These are phyloP conservation scores for Galaxea fascicularis DNA, from an alignment of 92 coral and sea anemone species.

Conservation along the genomic window DNA sequence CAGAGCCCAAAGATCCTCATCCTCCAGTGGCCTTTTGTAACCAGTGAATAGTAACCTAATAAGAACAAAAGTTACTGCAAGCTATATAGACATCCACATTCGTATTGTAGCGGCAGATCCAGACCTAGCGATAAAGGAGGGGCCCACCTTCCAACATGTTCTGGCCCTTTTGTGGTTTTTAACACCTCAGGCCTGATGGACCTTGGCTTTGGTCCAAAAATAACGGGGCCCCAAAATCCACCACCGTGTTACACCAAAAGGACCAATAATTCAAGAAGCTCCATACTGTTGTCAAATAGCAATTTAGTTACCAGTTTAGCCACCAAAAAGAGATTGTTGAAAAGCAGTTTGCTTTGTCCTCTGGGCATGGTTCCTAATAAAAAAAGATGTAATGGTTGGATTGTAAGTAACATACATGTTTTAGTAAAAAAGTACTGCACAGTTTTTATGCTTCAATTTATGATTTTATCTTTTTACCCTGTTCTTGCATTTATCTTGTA, in stretches of 20 bases:
- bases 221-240: too few species aligned
- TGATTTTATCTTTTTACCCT: conserved; percentile 15
- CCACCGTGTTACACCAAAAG: too few species aligned
- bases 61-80: neutral
- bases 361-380: conserved; percentile 69
- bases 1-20: conserved; percentile 91
- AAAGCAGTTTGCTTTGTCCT: conserved; percentile 69
- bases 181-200: too few species aligned
- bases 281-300: neutral
- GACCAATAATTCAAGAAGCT: neutral
- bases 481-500: neutral
- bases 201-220: too few species aligned
- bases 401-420: too few species aligned
- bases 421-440: neutral
- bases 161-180: too few species aligned
- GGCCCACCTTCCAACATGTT: too few species aligned
- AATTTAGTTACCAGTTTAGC: conserved; percentile 74
- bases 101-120: too few species aligned
- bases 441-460: neutral
- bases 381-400: too few species aligned
- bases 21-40: conserved; percentile 79
- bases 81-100: too few species aligned
- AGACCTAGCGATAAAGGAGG: too few species aligned
- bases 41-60: conserved; percentile 63
- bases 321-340: conserved; percentile 81